A percentile compares a stretch with the other conserved stretches of the same genome.
Evolutionary conservation across 2,797 vertebrate species (phyloP).

Genomic region (Oreochromis mossambicus): DNA sequence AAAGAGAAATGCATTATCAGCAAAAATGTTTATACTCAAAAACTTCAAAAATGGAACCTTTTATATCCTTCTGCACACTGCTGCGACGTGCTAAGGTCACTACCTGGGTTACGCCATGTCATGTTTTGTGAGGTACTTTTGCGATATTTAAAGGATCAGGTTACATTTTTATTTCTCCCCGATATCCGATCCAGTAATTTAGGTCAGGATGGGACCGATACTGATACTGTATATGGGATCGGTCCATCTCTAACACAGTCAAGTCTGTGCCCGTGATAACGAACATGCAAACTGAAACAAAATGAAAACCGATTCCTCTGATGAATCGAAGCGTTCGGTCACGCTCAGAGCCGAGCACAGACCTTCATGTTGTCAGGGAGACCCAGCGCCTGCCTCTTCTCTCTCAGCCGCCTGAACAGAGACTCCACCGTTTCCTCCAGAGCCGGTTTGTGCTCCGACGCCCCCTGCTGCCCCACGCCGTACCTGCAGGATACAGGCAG

Average conservation of each 20-base stretch:
- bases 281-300: background rate
- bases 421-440: slow-evolving; percentile 86
- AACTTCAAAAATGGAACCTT: background rate
- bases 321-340: background rate
- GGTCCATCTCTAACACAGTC: background rate
- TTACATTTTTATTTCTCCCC: background rate
- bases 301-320: background rate
- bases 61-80: background rate
- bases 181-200: accelerated
- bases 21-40: background rate
- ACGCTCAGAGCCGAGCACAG: background rate
- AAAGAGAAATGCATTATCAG: too few species aligned
- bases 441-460: slow-evolving; percentile 67
- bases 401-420: slow-evolving; percentile 77
- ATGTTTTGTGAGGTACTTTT: background rate
- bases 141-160: background rate
- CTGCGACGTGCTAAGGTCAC: too few species aligned
- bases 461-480: slow-evolving; percentile 64
- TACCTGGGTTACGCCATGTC: too few species aligned
- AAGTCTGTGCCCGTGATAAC: background rate
- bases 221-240: accelerated
- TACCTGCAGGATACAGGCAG: slow-evolving; percentile 46
- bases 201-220: accelerated
- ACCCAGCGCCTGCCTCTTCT: slow-evolving; percentile 82
- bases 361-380: slow-evolving; percentile 88